phyloP scores from a whole-genome alignment of 2,888 invertebrate species.

The Athrips mouffetella region DNA sequence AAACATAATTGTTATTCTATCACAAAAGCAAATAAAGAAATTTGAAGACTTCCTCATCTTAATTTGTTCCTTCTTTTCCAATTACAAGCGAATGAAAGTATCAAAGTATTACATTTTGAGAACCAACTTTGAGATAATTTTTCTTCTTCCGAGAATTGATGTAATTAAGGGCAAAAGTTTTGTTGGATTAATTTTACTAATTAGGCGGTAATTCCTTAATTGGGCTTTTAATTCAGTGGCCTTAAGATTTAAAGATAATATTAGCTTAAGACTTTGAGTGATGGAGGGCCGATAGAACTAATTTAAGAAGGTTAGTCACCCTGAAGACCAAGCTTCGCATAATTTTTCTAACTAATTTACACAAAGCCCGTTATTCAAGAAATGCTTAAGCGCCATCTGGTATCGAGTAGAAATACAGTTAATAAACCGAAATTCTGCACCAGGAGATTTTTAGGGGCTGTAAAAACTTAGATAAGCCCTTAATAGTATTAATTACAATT shows the following conservation, averaged over 20 bases:
- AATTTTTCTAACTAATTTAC: no score
- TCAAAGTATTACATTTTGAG: constrained; percentile 41
- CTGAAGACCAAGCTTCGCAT: no score
- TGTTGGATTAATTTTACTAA: constrained; percentile 37
- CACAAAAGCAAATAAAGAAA: constrained; percentile 54
- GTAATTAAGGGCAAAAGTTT: constrained; percentile 41
- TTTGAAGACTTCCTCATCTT: constrained; percentile 42
- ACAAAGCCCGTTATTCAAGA: no score
- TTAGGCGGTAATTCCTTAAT: constrained; percentile 37
- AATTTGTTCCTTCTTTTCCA: constrained; percentile 50
- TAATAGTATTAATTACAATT: no score
- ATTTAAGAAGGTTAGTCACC: no score
- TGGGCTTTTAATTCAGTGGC: constrained; percentile 27
- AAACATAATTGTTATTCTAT: constrained; percentile 51
- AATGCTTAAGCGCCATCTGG: no score
- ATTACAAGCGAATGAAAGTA: constrained; percentile 46
- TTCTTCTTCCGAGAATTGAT: constrained; percentile 34
- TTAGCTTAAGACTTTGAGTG: constrained; percentile 1
- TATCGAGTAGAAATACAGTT: no score
- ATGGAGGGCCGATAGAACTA: no score
- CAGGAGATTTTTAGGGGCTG: no score
- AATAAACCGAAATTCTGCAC: no score
- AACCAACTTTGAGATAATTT: constrained; percentile 39
- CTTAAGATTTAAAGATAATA: constrained; percentile 15
- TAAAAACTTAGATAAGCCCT: no score